Base-by-base conservation (phyloP, 2,888 invertebrate genomes). In the Amiota communis region DNA sequence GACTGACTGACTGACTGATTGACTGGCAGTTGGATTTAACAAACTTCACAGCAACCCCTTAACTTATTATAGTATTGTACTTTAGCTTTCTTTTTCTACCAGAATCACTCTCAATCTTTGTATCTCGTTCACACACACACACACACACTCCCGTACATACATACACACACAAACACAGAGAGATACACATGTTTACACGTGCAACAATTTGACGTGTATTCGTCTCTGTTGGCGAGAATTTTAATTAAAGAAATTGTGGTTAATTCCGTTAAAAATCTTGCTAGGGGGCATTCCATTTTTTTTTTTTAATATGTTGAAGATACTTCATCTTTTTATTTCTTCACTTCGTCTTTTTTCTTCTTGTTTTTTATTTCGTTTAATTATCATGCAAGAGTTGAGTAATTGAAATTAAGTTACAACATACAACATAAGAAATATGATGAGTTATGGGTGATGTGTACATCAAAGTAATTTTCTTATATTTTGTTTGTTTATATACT, bases 221-320 rank as follows among this genome's bases (percentile, higher is more conserved):
- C 17, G 74, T 23, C 72, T 72, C 13, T 57, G 71, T 74, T 75
- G 75, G 80, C 78, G 80, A 77, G 82, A 83, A 80, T 86, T 82
- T 88, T 86, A 88, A 87, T 88, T 87, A 87, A 86, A 87, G 85
- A 88, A 86, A 87, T 87, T 87, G 87, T 83, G 82, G 85, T 80
- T 87, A 88, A 87, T 87, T 85, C 85, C 83, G 87, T 87, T 87
- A 81, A 80, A 85, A 78, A 77, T 53, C 53, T 63, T 51, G 12
- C 70, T 63, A 15, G 8, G 13, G 20, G 70, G 61, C 70, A 51
- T n/a, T 15, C 6, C 3, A 36, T 36, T 36, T 36, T 36, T 36
- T 36, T 6, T n/a, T 67, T 67, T 59, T 20, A 11, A 67, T 67
- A 67, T 49, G 20, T 53, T 59, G n/a, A 20, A 20, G 20, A 53